A percentile compares a stretch with the other conserved stretches of the same genome.
These are phyloP conservation scores for Dermatemys mawii DNA, from an alignment of 2,113 vertebrate species.

Conservation along the genomic window DNA sequence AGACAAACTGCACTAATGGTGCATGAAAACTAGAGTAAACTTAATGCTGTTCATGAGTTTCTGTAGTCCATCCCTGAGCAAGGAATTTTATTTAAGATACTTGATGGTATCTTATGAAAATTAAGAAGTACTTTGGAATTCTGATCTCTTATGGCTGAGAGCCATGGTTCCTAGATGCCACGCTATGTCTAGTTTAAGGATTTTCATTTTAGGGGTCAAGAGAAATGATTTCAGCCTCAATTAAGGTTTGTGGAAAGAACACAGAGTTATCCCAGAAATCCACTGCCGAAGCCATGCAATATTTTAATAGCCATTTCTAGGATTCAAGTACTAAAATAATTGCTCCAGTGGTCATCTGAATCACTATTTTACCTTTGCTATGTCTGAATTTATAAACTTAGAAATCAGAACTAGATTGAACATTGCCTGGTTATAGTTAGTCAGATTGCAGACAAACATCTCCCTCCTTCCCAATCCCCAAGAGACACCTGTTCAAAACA, in stretches of 20 bases:
- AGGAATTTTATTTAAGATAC: not conserved
- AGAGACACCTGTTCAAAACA: not conserved
- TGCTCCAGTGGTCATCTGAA: not conserved
- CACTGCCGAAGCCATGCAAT: not conserved
- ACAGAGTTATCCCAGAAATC: not conserved
- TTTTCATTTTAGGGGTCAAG: not conserved
- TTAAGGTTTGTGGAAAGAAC: not conserved
- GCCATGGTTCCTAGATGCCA: not conserved
- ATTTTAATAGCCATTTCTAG: not conserved
- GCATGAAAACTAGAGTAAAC: not conserved
- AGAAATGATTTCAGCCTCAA: not conserved
- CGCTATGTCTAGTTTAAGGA: not conserved
- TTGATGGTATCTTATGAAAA: not conserved
- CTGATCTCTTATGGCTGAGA: not conserved
- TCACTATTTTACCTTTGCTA: not conserved
- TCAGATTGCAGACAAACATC: not conserved
- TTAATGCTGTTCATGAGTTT: not conserved
- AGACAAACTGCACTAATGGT: not conserved
- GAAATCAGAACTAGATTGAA: not conserved
- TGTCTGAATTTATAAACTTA: not conserved
- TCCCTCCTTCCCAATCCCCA: not conserved
- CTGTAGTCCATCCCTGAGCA: not conserved
- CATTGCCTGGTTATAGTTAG: not conserved
- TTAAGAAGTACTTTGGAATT: not conserved
- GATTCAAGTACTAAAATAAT: not conserved